Evolutionary conservation across 2,888 invertebrate genomes (phyloP), one percentile per base, ranked within the genome.

Genomic region (Trissolcus brochymenae): DNA sequence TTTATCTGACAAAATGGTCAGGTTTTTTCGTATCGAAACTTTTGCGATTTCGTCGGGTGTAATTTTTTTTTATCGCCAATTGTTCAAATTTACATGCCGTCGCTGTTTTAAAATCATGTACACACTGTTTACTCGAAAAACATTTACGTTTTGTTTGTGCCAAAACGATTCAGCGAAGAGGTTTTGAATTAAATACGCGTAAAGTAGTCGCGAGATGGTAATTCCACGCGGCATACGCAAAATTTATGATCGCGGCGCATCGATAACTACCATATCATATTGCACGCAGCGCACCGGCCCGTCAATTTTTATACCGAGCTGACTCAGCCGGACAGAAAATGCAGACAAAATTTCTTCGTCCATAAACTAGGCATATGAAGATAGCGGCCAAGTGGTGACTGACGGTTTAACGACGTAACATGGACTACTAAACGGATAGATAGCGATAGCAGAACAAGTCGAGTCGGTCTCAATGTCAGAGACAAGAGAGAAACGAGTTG

Each of bases 381-480:
- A 68, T 72, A 72, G 78, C 67, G 53, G 49, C 62, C 61, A 68
- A 67, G 79, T 68, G 75, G 55, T 67, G 77, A 73, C 70, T 70
- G 76, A 72, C 72, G 67, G 66, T 62, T 76, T 67, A 76, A 74
- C 76, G 76, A 76, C 74, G 68, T 50, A 67, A 73, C 53, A 68
- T 55, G 75, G 71, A 66, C 74, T 61, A 50, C 76, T 56, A 75
- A 67, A 66, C 68, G 78, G 74, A 76, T 57, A 72, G 76, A 76
- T 71, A 76, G 76, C 76, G 71, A 76, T 76, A 76, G 71, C 76
- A 76, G 68, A 77, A 80, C 79, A 74, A 73, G 78, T 77, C 74
- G 55, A 65, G 74, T 81, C 71, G 76, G 77, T 78, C 77, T 81
- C 81, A 81, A 79, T 79, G 80, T 81, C 80, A 80, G 71, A 75